Base-by-base conservation (phyloP, 2,888 invertebrate species). In the Drosophila ezoana region DNA sequence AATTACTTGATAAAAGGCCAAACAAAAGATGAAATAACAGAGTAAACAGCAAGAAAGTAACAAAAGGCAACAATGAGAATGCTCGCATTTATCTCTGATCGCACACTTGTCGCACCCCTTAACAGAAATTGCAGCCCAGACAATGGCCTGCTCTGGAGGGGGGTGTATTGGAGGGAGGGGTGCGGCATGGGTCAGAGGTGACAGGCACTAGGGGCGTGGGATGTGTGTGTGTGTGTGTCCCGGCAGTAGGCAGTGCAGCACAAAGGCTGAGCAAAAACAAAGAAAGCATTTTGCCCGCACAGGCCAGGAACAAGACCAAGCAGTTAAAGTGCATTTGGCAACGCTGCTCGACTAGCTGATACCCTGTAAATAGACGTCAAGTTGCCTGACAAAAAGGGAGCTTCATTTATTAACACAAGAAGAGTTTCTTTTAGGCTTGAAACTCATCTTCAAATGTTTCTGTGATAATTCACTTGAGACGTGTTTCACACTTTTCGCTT, bases 1-100 rank as follows among this genome's bases (percentile, higher is more conserved):
- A 81, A 82, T 82, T 82, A 86, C 81, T 80, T 72, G 81, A 76
- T 81, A 77, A 84, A 86, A 73, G 78, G 63, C 70, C 83, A 83
- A 75, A 84, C 79, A 87, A 78, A 69, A 58, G 71, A 65, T 54
- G 57, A 56, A 67, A 67, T 54, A 61, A 65, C 51, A 60, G 52
- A 68, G 45, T 61, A 68, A 75, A 66, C 54, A 59, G 62, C 63
- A 45, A 52, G 59, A 61, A n/a, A 28, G 44, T 18, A 66, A 57
- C 66, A 67, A 66, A 52, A 51, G 75, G 59, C 76, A 76, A 76
- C 75, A 77, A 77, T 68, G 74, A 58, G 62, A 73, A 38, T 49
- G 28, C 45, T 78, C 48, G 56, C 54, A 58, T 69, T 70, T 85
- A 81, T 85, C 81, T 82, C 64, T 65, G 80, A 85, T 81, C 86